Percentiles rank a stretch among this genome's conserved stretches.
Evolutionary conservation across 2,888 invertebrate genomes (phyloP).

Genomic region (Ligdia adustata): DNA sequence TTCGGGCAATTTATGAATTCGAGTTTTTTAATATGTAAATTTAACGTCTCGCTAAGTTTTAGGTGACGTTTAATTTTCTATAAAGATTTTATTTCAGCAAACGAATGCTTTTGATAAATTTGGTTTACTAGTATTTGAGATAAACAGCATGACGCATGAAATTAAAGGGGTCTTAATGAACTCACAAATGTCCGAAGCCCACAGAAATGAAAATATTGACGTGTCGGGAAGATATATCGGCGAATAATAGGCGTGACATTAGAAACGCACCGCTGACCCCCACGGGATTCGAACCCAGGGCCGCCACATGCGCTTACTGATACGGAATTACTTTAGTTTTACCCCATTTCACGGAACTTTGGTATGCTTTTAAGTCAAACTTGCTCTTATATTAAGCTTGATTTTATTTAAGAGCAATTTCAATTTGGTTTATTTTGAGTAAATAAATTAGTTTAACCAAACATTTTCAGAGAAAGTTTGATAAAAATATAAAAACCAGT

Average conservation of each 20-base stretch:
- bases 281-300: slow-evolving; percentile 72
- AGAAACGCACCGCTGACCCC: slow-evolving; percentile 61
- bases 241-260: slow-evolving; percentile 81
- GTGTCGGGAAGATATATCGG: slow-evolving; percentile 65
- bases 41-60: too few relatives aligned
- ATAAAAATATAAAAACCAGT: too few relatives aligned
- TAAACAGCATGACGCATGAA: slow-evolving; percentile 4
- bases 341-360: slow-evolving; percentile 80
- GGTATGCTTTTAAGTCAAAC: slow-evolving; percentile 49
- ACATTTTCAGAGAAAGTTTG: too few relatives aligned
- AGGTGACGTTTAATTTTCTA: too few relatives aligned
- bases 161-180: slow-evolving; percentile 48
- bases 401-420: background rate
- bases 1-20: slow-evolving; percentile 3
- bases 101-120: too few relatives aligned
- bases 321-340: slow-evolving; percentile 78
- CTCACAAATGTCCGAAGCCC: slow-evolving; percentile 64
- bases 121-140: too few relatives aligned
- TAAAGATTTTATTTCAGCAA: too few relatives aligned
- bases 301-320: slow-evolving; percentile 68
- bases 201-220: slow-evolving; percentile 76
- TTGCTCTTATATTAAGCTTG: too few relatives aligned
- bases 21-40: too few relatives aligned
- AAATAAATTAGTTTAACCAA: too few relatives aligned
- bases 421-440: too few relatives aligned